Evolutionary conservation across 2,888 invertebrate genomes (phyloP).

Genomic region (Meghimatium bilineatum): DNA sequence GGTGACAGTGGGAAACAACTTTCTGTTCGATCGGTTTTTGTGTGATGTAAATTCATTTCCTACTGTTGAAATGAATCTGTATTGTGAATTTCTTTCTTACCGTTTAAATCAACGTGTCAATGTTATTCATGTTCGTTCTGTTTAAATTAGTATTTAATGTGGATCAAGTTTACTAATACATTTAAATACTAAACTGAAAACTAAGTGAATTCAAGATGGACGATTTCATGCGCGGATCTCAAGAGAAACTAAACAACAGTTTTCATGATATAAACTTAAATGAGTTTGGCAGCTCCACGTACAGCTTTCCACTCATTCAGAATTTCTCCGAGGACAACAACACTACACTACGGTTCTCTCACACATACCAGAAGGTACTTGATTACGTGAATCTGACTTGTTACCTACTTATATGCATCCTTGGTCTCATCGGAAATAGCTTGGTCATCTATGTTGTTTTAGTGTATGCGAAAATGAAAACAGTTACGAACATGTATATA

Average conservation of each 20-base stretch:
- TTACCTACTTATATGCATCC: conserved; percentile 62
- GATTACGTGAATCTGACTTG: conserved; percentile 60
- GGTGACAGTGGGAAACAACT: too few relatives aligned
- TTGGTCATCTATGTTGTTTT: conserved; percentile 75
- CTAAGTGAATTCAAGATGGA: not conserved
- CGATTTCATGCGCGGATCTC: not conserved
- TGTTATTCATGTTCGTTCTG: too few relatives aligned
- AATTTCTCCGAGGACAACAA: not conserved
- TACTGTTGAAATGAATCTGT: too few relatives aligned
- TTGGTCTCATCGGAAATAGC: conserved; percentile 76
- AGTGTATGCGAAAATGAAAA: conserved; percentile 77
- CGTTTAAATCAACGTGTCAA: too few relatives aligned
- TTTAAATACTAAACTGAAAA: not conserved
- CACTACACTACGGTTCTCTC: not conserved
- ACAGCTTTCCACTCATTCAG: not conserved
- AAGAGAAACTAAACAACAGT: not conserved
- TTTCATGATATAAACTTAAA: not conserved
- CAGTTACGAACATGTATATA: conserved; percentile 78
- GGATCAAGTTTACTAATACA: not conserved
- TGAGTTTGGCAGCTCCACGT: too few relatives aligned
- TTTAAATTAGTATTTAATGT: too few relatives aligned
- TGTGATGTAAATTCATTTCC: too few relatives aligned
- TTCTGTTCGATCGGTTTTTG: too few relatives aligned
- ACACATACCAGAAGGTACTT: conserved; percentile 33
- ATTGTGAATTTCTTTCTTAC: too few relatives aligned